These are phyloP conservation scores for Rissa tridactyla DNA, from an alignment of 2,113 vertebrate species.

Conservation along the genomic window DNA sequence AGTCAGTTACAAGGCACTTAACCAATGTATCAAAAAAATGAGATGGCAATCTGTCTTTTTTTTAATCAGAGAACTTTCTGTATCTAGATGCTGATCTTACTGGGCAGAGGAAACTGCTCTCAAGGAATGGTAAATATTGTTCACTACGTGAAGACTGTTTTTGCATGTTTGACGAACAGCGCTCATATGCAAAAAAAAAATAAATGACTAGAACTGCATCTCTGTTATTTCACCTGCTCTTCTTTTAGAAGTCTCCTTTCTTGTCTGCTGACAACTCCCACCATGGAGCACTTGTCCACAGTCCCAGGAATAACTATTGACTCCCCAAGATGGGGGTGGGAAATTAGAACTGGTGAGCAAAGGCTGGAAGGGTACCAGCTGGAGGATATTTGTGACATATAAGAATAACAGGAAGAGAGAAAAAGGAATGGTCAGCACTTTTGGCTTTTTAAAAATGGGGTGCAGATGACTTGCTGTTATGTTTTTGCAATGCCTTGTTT, in stretches of 20 bases:
- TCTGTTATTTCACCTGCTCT: slow-evolving; percentile 71
- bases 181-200: background rate
- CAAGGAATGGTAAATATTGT: background rate
- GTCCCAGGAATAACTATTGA: slow-evolving; percentile 63
- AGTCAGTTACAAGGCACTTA: background rate
- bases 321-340: slow-evolving; percentile 49
- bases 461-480: background rate
- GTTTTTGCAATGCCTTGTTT: background rate
- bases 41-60: background rate
- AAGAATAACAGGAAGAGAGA: slow-evolving; percentile 40
- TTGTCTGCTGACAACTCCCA: slow-evolving; percentile 69
- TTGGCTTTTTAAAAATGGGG: slow-evolving; percentile 33
- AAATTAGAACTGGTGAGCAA: slow-evolving; percentile 18
- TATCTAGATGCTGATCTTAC: background rate
- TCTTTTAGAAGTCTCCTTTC: slow-evolving; percentile 4
- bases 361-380: slow-evolving; percentile 24
- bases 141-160: background rate
- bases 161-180: background rate
- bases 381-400: slow-evolving; percentile 35
- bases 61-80: background rate
- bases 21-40: background rate
- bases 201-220: background rate
- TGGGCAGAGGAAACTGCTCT: background rate
- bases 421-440: slow-evolving; percentile 14
- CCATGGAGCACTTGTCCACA: slow-evolving; percentile 60